Conservation (phyloP, 92 coral and sea anemone species). For the Virgularia gustaviana region DNA sequence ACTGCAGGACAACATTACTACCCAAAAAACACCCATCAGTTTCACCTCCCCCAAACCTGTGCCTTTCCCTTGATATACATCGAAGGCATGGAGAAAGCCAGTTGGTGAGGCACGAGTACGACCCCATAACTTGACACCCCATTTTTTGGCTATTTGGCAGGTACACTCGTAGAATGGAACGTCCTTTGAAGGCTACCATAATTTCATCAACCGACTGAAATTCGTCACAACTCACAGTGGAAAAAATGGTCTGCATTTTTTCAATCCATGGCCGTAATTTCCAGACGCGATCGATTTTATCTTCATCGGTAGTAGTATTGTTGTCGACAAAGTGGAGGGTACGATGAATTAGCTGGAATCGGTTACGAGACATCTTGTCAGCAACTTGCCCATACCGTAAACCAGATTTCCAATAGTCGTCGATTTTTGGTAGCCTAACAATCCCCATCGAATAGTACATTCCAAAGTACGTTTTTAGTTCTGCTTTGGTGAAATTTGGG, state of each 20-base stretch:
- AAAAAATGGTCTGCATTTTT: background rate
- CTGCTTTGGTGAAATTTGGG: constrained; percentile 4
- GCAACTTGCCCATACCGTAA: constrained; percentile 14
- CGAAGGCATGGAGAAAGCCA: constrained; percentile 11
- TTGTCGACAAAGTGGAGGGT: constrained; percentile 13
- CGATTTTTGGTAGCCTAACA: constrained; percentile 2
- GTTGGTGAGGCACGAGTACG: constrained; percentile 6
- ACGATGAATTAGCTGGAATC: background rate
- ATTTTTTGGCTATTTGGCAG: constrained; percentile 25
- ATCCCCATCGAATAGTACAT: constrained; percentile 9
- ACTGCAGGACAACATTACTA: constrained; percentile 20
- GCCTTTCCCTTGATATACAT: constrained; percentile 23
- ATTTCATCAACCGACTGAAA: constrained; percentile 21
- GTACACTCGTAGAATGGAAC: constrained; percentile 3
- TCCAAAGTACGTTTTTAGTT: background rate
- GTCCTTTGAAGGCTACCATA: constrained; percentile 28
- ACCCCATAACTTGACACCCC: constrained; percentile 28
- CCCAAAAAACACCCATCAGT: constrained; percentile 5
- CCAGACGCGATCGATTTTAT: constrained; percentile 15
- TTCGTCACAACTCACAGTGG: background rate
- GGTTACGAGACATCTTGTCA: background rate
- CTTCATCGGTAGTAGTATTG: background rate
- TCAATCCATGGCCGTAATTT: constrained; percentile 31
- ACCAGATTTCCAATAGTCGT: constrained; percentile 5
- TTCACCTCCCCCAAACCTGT: background rate